A percentile compares a stretch with the other conserved stretches of the same genome.
These are phyloP conservation scores for Phasia obesa DNA, from an alignment of 2,888 invertebrate species.

Conservation along the genomic window DNA sequence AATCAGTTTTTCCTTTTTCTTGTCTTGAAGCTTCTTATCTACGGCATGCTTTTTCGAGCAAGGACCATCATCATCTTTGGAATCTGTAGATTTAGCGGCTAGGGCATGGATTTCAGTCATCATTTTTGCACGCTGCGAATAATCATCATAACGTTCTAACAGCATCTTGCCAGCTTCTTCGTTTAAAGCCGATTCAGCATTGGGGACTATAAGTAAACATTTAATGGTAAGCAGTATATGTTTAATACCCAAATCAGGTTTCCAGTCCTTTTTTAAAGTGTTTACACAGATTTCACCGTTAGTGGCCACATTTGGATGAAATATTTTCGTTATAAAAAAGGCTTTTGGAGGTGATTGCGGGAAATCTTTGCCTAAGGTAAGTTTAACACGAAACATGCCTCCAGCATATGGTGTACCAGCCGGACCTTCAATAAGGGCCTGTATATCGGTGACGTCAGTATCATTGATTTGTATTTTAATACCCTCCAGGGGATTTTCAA, in stretches of 20 bases:
- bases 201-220: conserved; percentile 97
- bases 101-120: conserved; percentile 95
- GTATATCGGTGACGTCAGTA: conserved; percentile 96
- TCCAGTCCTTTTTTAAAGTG: conserved; percentile 98
- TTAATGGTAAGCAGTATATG: conserved; percentile 96
- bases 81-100: conserved; percentile 83
- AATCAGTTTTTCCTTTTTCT: conserved; percentile 86
- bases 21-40: conserved; percentile 89
- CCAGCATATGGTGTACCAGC: conserved; percentile 96
- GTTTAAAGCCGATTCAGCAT: conserved; percentile 98
- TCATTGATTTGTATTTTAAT: conserved; percentile 94
- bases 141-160: conserved; percentile 95
- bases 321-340: conserved; percentile 96
- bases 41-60: conserved; percentile 93
- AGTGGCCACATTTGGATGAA: conserved; percentile 97
- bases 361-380: conserved; percentile 95
- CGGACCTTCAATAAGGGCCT: conserved; percentile 96
- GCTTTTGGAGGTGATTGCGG: conserved; percentile 96
- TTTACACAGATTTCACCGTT: conserved; percentile 98
- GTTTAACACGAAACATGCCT: conserved; percentile 94
- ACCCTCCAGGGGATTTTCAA: conserved; percentile 93
- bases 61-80: conserved; percentile 86
- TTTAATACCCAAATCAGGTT: conserved; percentile 96
- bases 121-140: conserved; percentile 93
- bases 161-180: conserved; percentile 98